A percentile compares a stretch with the other conserved stretches of the same genome.
Conservation (phyloP, 1,140 invertebrate genomes). For the Drosophila sp. region DNA sequence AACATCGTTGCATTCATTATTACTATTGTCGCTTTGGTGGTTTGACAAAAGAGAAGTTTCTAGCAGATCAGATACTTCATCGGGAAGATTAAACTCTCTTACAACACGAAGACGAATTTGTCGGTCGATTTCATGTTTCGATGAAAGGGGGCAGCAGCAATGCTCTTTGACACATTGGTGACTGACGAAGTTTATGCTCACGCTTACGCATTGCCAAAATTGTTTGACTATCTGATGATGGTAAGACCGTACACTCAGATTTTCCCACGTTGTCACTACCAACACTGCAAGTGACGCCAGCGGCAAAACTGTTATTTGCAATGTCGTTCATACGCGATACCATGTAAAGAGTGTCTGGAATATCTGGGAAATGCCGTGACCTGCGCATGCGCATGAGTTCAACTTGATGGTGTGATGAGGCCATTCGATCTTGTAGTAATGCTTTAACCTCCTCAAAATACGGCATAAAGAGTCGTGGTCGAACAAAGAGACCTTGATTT, state of each 20-base stretch:
- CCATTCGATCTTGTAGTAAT: conserved; percentile 92
- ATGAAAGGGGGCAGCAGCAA: conserved; percentile 89
- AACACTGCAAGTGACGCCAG: conserved; percentile 85
- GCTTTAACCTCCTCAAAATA: conserved; percentile 97
- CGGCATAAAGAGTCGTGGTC: conserved; percentile 95
- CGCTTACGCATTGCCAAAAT: conserved; percentile 93
- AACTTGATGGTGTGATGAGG: conserved; percentile 87
- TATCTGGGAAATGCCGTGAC: conserved; percentile 89
- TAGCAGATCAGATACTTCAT: conserved; percentile 94
- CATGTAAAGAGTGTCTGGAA: conserved; percentile 98
- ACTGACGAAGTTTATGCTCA: conserved; percentile 92
- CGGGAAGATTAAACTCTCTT: conserved; percentile 96
- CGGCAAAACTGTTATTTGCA: conserved; percentile 85
- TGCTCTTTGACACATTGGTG: conserved; percentile 92
- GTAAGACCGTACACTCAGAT: conserved; percentile 87
- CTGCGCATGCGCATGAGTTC: conserved; percentile 90
- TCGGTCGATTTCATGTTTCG: conserved; percentile 90
- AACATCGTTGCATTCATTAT: conserved; percentile 43
- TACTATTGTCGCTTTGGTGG: conserved; percentile 25
- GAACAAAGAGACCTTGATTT: conserved; percentile 92
- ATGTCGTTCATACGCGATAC: conserved; percentile 86
- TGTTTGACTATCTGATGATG: conserved; percentile 90
- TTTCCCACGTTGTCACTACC: conserved; percentile 88
- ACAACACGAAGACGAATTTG: conserved; percentile 95
- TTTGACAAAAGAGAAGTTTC: conserved; percentile 85